phyloP scores from a whole-genome alignment of 2,888 invertebrate species.

The Conus canariensis region DNA sequence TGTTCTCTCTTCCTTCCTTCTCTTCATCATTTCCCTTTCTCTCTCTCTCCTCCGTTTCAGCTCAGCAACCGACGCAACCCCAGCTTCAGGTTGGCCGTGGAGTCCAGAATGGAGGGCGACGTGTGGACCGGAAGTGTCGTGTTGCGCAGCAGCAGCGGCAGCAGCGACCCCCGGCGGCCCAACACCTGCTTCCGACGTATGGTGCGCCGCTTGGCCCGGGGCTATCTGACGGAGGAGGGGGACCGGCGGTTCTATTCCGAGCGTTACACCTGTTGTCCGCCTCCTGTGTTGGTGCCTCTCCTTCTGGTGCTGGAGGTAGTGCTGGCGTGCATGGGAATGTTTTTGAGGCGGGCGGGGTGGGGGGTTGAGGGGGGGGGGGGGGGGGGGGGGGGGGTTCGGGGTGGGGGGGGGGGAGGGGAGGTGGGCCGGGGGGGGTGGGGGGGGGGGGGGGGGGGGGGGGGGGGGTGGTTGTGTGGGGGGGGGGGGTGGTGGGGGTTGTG shows the following conservation, averaged over 20 bases:
- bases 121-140: conserved; percentile 33
- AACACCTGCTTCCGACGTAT: conserved; percentile 52
- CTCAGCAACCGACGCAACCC: conserved; percentile 70
- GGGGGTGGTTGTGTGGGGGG: too few relatives aligned
- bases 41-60: conserved; percentile 46
- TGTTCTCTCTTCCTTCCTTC: neutral
- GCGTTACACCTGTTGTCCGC: conserved; percentile 96
- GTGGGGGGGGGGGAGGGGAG: too few relatives aligned
- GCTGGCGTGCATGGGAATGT: neutral
- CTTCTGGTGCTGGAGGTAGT: conserved; percentile 94
- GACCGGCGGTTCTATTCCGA: conserved; percentile 98
- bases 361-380: too few relatives aligned
- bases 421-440: too few relatives aligned
- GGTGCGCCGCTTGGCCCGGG: conserved; percentile 94
- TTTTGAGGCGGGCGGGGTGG: neutral
- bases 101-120: conserved; percentile 58
- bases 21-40: neutral
- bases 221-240: conserved; percentile 93
- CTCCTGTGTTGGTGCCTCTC: conserved; percentile 94
- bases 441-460: too few relatives aligned
- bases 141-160: neutral
- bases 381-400: too few relatives aligned
- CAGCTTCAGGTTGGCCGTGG: conserved; percentile 71
- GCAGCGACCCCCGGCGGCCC: neutral
- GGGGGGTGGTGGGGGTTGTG: too few relatives aligned